Evolutionary conservation across 1,140 invertebrate species (phyloP).

Genomic region (Aphaenogaster floridana): DNA sequence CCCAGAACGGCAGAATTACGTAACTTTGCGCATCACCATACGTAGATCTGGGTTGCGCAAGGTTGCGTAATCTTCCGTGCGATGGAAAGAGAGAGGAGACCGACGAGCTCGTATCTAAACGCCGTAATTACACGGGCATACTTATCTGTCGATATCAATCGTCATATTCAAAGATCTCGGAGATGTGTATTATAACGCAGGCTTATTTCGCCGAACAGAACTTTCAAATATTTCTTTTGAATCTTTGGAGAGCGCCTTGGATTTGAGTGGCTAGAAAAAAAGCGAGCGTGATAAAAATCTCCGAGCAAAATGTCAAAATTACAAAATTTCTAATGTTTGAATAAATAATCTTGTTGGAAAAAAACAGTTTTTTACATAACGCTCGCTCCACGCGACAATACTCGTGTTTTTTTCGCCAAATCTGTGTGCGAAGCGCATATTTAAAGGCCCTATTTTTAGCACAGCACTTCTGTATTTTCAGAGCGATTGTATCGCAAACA

Average conservation of each 20-base stretch:
- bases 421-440: neutral
- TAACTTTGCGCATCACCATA: slow-evolving; percentile 37
- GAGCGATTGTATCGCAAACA: neutral
- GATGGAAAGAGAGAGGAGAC: neutral
- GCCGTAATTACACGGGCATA: slow-evolving; percentile 33
- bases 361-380: neutral
- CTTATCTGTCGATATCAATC: slow-evolving; percentile 41
- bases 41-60: slow-evolving; percentile 45
- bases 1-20: slow-evolving; percentile 1
- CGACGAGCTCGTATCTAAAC: neutral
- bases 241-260: neutral
- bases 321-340: neutral
- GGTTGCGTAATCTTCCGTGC: slow-evolving; percentile 15
- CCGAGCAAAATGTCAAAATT: neutral
- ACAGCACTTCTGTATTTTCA: neutral
- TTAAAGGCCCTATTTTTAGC: neutral
- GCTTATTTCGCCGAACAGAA: neutral
- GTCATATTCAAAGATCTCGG: slow-evolving; percentile 12
- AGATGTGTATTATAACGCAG: neutral
- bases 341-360: neutral
- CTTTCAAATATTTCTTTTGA: neutral
- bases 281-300: neutral
- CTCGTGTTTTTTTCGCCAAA: neutral
- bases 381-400: neutral
- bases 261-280: neutral